phyloP scores from a whole-genome alignment of 2,113 vertebrate species.

The Columbina picui region DNA sequence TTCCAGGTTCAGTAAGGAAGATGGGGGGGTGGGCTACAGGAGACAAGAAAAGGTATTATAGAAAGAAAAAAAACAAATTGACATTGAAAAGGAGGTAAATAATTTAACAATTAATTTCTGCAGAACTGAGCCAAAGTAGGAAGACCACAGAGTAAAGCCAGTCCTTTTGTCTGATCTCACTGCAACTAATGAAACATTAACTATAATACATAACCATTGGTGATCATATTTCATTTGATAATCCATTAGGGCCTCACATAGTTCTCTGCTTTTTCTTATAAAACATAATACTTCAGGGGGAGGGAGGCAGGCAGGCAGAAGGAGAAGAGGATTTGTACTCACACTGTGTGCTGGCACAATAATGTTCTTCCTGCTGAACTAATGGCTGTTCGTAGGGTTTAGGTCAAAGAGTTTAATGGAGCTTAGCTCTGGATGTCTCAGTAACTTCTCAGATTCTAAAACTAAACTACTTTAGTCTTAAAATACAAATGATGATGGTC shows the following conservation, averaged over 20 bases:
- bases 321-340: slow-evolving; percentile 49
- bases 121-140: neutral
- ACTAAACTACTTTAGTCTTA: slow-evolving; percentile 46
- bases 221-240: slow-evolving; percentile 52
- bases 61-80: neutral
- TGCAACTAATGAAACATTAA: slow-evolving; percentile 43
- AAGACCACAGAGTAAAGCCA: slow-evolving; percentile 9
- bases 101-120: neutral
- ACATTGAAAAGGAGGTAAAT: neutral
- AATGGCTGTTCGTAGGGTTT: slow-evolving; percentile 57
- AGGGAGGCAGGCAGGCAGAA: slow-evolving; percentile 14
- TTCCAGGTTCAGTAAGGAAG: neutral
- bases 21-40: fast-evolving
- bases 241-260: slow-evolving; percentile 42
- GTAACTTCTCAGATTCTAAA: slow-evolving; percentile 58
- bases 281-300: slow-evolving; percentile 10
- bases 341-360: slow-evolving; percentile 55
- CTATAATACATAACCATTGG: slow-evolving; percentile 16
- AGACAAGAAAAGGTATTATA: neutral
- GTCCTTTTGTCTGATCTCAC: slow-evolving; percentile 10
- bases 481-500: slow-evolving; percentile 58
- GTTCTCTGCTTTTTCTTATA: slow-evolving; percentile 48
- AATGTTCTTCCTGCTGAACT: slow-evolving; percentile 67
- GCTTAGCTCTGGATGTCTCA: slow-evolving; percentile 62
- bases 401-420: slow-evolving; percentile 69